Conservation (phyloP, 2,797 vertebrate species). For the Ptychadena robeensis region DNA sequence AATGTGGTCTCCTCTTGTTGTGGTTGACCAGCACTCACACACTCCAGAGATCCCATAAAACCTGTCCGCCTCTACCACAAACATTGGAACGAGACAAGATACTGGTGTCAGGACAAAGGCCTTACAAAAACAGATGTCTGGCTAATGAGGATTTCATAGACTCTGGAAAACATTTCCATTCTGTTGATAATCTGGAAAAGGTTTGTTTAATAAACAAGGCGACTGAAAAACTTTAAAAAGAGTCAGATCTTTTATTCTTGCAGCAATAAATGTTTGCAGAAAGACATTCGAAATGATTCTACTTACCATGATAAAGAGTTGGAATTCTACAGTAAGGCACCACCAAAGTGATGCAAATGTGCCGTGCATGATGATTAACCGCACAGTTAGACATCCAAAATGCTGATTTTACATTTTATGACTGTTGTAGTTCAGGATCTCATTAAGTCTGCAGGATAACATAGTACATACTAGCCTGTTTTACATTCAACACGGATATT, state of each 20-base stretch:
- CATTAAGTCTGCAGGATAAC: background rate
- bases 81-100: background rate
- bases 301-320: conserved; percentile 4
- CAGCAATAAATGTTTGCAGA: background rate
- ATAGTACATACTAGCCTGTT: background rate
- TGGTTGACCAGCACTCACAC: background rate
- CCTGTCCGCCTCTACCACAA: background rate
- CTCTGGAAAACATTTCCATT: background rate
- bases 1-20: too few species aligned
- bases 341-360: conserved; percentile 4
- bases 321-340: background rate
- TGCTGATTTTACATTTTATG: background rate
- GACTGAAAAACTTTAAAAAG: background rate
- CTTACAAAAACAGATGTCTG: background rate
- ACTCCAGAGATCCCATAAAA: background rate
- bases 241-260: background rate
- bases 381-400: background rate
- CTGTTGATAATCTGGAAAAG: background rate
- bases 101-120: background rate
- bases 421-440: background rate
- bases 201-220: conserved; percentile 13
- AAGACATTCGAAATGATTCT: background rate
- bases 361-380: background rate
- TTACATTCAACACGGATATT: conserved; percentile 10
- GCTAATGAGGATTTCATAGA: background rate